Conservation (phyloP, 2,113 vertebrate genomes). For the Zeus faber region DNA sequence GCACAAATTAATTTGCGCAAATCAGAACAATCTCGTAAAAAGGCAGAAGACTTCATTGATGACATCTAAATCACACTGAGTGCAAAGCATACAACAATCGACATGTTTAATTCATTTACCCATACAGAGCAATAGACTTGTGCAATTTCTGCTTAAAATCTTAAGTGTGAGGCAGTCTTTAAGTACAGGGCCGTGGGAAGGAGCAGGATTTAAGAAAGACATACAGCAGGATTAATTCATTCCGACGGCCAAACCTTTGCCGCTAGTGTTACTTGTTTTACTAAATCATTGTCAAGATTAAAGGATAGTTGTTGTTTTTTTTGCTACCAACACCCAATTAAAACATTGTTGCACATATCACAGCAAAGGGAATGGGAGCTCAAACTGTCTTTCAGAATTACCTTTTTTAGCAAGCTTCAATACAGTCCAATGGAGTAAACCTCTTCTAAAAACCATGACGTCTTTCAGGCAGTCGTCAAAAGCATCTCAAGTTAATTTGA, state of each 20-base stretch:
- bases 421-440: no score
- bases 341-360: no score
- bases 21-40: constrained; percentile 1
- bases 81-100: constrained; percentile 22
- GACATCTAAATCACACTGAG: constrained; percentile 7
- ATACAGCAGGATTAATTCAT: constrained; percentile 26
- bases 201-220: no score
- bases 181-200: not conserved
- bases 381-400: no score
- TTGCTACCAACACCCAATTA: no score
- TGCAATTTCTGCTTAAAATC: not conserved
- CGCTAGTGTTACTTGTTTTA: not conserved
- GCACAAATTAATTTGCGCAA: not conserved
- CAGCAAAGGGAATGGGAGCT: no score
- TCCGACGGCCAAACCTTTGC: not conserved
- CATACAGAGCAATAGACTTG: not conserved
- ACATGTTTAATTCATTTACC: not conserved
- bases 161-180: not conserved
- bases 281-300: not conserved
- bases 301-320: no score
- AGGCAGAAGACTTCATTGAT: not conserved
- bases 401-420: no score
- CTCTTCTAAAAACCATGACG: no score
- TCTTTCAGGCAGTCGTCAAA: no score
- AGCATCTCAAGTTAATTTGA: no score